A percentile compares a stretch with the other conserved stretches of the same genome.
Evolutionary conservation across 2,113 vertebrate species (phyloP).

Genomic region (Galemys pyrenaicus): DNA sequence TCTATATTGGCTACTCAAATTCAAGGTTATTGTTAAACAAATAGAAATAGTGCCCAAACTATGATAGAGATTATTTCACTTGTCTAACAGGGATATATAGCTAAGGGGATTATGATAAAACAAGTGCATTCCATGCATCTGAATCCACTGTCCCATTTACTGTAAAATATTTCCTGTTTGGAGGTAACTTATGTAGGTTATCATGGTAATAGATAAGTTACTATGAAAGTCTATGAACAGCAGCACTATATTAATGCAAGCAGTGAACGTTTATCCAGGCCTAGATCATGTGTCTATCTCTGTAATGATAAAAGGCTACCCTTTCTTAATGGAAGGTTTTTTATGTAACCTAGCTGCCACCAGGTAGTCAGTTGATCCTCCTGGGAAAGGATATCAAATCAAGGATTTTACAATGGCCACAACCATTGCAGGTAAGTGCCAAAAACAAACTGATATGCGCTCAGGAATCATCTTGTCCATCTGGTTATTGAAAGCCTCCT

Average conservation of each 20-base stretch:
- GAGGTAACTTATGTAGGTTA: neutral
- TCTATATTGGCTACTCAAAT: neutral
- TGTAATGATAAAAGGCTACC: neutral
- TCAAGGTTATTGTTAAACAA: neutral
- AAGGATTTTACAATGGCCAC: neutral
- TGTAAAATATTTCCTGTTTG: neutral
- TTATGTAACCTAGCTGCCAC: neutral
- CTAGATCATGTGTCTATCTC: neutral
- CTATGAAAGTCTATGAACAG: neutral
- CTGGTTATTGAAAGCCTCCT: neutral
- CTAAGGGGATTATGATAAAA: neutral
- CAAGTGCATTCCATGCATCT: neutral
- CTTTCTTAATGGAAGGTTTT: neutral
- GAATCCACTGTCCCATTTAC: neutral
- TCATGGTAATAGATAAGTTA: too few species aligned
- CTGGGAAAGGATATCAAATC: neutral
- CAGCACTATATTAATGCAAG: neutral
- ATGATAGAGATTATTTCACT: neutral
- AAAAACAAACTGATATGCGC: accelerated
- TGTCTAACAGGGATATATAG: neutral
- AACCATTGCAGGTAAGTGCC: neutral
- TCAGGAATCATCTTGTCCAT: neutral
- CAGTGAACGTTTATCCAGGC: neutral
- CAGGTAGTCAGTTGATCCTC: neutral
- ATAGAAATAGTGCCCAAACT: neutral